Base-by-base conservation (phyloP, 2,888 invertebrate genomes). In the Myathropa florea region DNA sequence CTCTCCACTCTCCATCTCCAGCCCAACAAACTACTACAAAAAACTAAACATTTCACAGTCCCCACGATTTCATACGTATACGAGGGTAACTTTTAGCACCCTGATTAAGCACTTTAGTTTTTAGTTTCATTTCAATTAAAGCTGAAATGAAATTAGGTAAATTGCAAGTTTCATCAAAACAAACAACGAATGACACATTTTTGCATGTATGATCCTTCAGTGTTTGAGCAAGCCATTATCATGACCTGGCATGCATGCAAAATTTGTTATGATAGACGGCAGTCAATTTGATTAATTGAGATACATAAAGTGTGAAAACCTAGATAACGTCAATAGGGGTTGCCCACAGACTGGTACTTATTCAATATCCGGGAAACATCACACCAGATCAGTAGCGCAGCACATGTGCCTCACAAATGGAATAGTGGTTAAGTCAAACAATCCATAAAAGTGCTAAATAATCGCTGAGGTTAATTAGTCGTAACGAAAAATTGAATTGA, bases 211-310 rank as follows among this genome's bases (percentile, higher is more conserved):
- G 73, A 55, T 21, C 10, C 73, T 64, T 26, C 57, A 64, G 39
- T 64, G 36, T 57, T 64, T 33, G 30, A 64, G 1, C 14, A 39
- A 36, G 36, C 14, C 14, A 14, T 21, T 61, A 30, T 28, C 4
- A n/a, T 46, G 46, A 18, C 7, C 46, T 18, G 18, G 46, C 46
- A 46, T 46, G 46, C 46, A 46, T 46, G 46, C n/a, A 18, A 46
- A 46, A 18, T 46, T 46, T 46, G 46, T 46, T 18, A 9, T 46
- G 1, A 46, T n/a, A 7, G 18, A 4, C 46, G 18, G n/a, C 46
- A 46, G 53, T 33, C 28, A 75, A 75, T 75, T 59, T 23, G 28
- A 39, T 57, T 75, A 75, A 59, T 65, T 65, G 65, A 65, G 21
- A n/a, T 39, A 75, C 39, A 59, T 10, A n/a, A 59, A 59, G 57